Evolutionary conservation across 2,797 vertebrate species (phyloP), one percentile per base, ranked within the genome.

Genomic region (Sebastes melanostomus): DNA sequence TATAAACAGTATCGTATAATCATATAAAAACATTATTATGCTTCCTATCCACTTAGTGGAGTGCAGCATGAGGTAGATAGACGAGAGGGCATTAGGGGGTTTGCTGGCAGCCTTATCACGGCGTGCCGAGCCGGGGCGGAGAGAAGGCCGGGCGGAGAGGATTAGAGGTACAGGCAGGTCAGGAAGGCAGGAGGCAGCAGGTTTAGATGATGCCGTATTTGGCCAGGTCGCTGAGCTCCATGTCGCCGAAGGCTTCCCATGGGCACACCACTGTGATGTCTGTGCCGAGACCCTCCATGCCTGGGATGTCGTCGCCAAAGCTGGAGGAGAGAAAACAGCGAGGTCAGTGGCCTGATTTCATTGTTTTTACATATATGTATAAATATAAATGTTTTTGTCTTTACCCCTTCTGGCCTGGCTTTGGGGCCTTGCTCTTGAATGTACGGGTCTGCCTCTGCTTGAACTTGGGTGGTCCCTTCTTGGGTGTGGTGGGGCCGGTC

Each of bases 271-370:
- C 96, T 3, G 96, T 96, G 93, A 97, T 95, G 92, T 97, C 96
- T 65, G 96, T 97, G 89, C 96, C 98, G 4, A 99, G 96, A 5
- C 98, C 98, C 88, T 99, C 98, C 98, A 99, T 99, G 88, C 98
- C 98, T 3, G 98, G 98, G 78, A 99, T 99, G 69, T 99, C 98
- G 86, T 99, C 98, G 77, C 98, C 98, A 85, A 99, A 98, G 68
- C 98, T 99, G 90, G 2, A 29, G 24, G 22, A 66, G 27, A 66
- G 27, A 14, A 13, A 68, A 7, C 12, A 22, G 4, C 42, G 27
- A 50, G 8, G 9, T 90, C 27, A 88, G 69, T 3, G 27, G 14
- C 14, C 32, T 6, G 16, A 9, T 42, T 4, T 32, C 12, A 8
- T 1, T 16, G 6, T 24, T 42, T 24, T 42, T 50, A 5, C 4